These are phyloP conservation scores for Epizoanthus stellaris DNA, from an alignment of 92 coral and sea anemone genomes.

Conservation along the genomic window DNA sequence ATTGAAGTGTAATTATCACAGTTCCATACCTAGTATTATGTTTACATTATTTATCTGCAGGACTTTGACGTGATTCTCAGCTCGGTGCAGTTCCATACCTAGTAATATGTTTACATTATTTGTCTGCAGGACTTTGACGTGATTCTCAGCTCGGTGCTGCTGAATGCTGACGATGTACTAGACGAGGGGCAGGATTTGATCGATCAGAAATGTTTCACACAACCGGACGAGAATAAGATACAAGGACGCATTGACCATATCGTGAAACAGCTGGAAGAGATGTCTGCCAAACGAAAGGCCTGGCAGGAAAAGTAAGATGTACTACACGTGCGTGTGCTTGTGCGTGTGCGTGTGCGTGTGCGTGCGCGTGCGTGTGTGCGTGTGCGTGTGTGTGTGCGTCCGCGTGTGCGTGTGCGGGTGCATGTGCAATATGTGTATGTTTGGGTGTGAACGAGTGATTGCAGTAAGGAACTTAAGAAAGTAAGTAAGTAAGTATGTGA, in stretches of 20 bases:
- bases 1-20: background rate
- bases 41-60: background rate
- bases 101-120: too few relatives aligned
- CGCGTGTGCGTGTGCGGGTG: too few relatives aligned
- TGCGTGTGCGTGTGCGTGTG: too few relatives aligned
- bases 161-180: constrained; percentile 25
- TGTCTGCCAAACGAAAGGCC: constrained; percentile 25
- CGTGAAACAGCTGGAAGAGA: constrained; percentile 12
- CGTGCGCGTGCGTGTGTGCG: too few relatives aligned
- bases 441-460: too few relatives aligned
- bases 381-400: too few relatives aligned
- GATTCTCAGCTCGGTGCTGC: constrained; percentile 17
- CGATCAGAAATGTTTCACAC: constrained; percentile 13
- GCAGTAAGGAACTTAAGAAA: too few relatives aligned
- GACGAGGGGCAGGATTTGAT: constrained; percentile 36
- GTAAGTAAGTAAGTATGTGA: too few relatives aligned
- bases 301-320: constrained; percentile 15
- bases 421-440: too few relatives aligned
- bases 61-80: constrained; percentile 17
- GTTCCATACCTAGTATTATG: background rate
- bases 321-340: background rate
- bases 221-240: constrained; percentile 15
- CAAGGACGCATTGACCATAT: constrained; percentile 28
- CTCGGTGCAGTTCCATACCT: background rate
- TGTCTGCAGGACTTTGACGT: constrained; percentile 12